These are phyloP conservation scores for Balanococcus diminutus DNA, from an alignment of 2,888 invertebrate genomes.

Conservation along the genomic window DNA sequence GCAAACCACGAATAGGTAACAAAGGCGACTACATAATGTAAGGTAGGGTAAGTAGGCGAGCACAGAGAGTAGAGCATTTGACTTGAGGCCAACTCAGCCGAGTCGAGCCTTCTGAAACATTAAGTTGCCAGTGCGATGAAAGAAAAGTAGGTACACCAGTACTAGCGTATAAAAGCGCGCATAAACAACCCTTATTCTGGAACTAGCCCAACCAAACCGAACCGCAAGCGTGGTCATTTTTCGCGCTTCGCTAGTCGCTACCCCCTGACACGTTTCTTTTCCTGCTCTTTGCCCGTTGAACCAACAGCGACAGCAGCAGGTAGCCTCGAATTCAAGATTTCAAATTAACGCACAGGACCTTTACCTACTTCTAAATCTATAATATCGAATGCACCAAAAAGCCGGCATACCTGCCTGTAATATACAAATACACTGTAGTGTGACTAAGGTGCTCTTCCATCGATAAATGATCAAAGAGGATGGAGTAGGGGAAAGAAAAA, in stretches of 20 bases:
- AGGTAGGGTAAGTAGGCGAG: background rate
- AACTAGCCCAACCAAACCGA: constrained; percentile 7
- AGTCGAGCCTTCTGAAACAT: background rate
- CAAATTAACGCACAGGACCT: background rate
- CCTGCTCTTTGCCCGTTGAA: background rate
- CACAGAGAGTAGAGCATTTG: background rate
- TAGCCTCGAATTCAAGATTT: no score
- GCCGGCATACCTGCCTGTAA: no score
- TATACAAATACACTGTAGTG: no score
- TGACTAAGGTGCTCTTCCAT: no score
- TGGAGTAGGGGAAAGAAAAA: no score
- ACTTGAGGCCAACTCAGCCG: constrained; percentile 48
- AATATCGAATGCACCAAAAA: no score
- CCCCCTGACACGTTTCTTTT: background rate
- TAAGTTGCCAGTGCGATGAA: constrained; percentile 16
- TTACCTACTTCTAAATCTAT: no score
- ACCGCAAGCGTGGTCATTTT: background rate
- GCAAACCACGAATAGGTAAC: no score
- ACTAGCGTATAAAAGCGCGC: constrained; percentile 38
- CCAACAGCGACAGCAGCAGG: background rate
- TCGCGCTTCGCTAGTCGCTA: constrained; percentile 1
- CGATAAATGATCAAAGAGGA: no score
- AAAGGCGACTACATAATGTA: no score
- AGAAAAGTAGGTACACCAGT: background rate
- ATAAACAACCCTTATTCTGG: constrained; percentile 36